Base-by-base conservation (phyloP, 2,888 invertebrate species). In the Machimus atricapillus region DNA sequence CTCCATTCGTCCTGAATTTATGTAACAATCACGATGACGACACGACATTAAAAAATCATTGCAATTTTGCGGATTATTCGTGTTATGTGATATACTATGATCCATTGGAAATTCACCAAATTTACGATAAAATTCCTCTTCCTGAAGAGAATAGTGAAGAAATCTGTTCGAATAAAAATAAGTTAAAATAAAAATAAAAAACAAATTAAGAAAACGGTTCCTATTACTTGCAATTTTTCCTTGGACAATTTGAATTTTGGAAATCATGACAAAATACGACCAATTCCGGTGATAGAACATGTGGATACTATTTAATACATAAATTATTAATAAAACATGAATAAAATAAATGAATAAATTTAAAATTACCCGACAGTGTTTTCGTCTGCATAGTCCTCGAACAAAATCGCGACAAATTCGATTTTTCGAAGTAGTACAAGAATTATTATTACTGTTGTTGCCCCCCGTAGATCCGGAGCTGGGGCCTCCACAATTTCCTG, bases 161-260 rank as follows among this genome's bases (percentile, higher is more conserved):
- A 96, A 97, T 90, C 95, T 95, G 7, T 77, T 52, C 27, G 19
- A 85, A 37, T 73, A 16, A 52, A 52, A 52, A 31, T 31, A 31
- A 52, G 14, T 7, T 34, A 34, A 34, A 7, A 7, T 6, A 34
- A 34, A 34, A 34, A 34, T 0, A 40, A 40, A 37, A 37, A 43
- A 43, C 43, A 9, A 43, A 1, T 43, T 43, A 7, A 27, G 2
- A 27, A 2, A 34, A 34, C 34, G 5, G 5, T 34, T 27, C 1
- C 40, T 4, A 91, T 91, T 90, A 93, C 93, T 93, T 93, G 92
- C 96, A 97, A 87, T 95, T 95, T 4, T 94, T 93, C 90, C 97
- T 94, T n/a, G 94, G 94, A 90, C 97, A 97, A 88, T 95, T 94
- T 74, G 94, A 95, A 91, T 97, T 97, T 92, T 97, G 97, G 90